Conservation (phyloP, 1,140 invertebrate species). For the Ptiloglossa arizonensis region DNA sequence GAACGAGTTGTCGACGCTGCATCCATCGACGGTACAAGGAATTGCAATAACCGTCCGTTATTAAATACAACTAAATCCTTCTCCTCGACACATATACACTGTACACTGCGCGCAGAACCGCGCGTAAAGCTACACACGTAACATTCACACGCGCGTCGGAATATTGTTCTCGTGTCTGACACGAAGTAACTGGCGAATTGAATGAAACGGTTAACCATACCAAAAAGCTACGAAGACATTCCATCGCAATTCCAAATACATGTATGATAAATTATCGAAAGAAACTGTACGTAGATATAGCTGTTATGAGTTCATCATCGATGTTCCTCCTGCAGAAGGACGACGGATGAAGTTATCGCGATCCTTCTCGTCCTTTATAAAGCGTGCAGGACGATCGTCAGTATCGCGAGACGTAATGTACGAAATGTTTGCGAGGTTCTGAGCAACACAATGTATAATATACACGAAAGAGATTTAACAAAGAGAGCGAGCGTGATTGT, state of each 20-base stretch:
- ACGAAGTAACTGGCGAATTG: background rate
- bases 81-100: background rate
- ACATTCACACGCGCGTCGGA: too few species aligned
- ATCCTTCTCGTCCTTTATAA: slow-evolving; percentile 20
- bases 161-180: background rate
- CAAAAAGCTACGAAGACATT: background rate
- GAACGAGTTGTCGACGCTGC: too few species aligned
- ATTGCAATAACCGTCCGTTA: slow-evolving; percentile 42
- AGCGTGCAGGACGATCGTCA: slow-evolving; percentile 27
- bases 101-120: background rate
- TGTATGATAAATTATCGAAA: slow-evolving; percentile 23
- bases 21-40: slow-evolving; percentile 10
- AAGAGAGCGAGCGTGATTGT: background rate
- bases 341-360: background rate
- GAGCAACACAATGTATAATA: background rate
- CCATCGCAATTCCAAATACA: background rate
- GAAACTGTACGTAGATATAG: slow-evolving; percentile 32
- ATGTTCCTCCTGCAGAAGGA: slow-evolving; percentile 37
- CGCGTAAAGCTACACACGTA: background rate
- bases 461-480: slow-evolving; percentile 11
- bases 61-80: slow-evolving; percentile 39
- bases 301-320: slow-evolving; percentile 9
- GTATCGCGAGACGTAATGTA: background rate
- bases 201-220: background rate
- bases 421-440: background rate